Base-by-base conservation (phyloP, 2,113 vertebrate genomes). In the Mormyrus lacerda region DNA sequence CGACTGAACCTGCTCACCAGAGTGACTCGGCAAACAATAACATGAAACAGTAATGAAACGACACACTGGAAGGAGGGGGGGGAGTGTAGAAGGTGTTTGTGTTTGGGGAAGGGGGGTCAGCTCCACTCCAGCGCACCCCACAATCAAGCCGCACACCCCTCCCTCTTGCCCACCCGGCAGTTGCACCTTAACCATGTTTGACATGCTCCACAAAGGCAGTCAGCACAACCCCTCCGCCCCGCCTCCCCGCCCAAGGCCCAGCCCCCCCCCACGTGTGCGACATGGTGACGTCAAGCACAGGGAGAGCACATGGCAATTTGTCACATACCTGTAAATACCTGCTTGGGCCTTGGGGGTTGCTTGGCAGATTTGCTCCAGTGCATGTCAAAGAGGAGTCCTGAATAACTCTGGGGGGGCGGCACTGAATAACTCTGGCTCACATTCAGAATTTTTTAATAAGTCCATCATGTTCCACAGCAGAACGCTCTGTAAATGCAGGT, bases 171-270 rank as follows among this genome's bases (percentile, higher is more conserved):
- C 21, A 19, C 19, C 53, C 55, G 95, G 19, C 97, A 96, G 96
- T 95, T 92, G 95, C 95, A 95, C 95, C 96, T 97, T 98, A 98
- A 98, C 97, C 96, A 97, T 96, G 96, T 97, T 97, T 97, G 97
- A 97, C 97, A 97, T 97, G 96, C 96, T 94, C 95, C 95, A 97
- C 96, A 97, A 97, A 97, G 96, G 96, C 96, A 96, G 96, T 96
- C 97, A 97, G 48, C 48, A 50, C 48, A 13, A 11, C 48, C 48
- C 48, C 48, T 0, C 45, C n/a, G n/a, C n/a, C 45, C 8, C 97
- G 96, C 97, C 97, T 95, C 96, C 96, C 97, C 97, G 95, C 96
- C 97, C 96, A 97, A 95, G 96, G 95, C 97, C 96, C 94, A 96
- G 95, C 96, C 96, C 94, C 87, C 87, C 31, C 96, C 92, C 96